Base-by-base conservation (phyloP, 2,113 vertebrate genomes). In the Edolisoma coerulescens region DNA sequence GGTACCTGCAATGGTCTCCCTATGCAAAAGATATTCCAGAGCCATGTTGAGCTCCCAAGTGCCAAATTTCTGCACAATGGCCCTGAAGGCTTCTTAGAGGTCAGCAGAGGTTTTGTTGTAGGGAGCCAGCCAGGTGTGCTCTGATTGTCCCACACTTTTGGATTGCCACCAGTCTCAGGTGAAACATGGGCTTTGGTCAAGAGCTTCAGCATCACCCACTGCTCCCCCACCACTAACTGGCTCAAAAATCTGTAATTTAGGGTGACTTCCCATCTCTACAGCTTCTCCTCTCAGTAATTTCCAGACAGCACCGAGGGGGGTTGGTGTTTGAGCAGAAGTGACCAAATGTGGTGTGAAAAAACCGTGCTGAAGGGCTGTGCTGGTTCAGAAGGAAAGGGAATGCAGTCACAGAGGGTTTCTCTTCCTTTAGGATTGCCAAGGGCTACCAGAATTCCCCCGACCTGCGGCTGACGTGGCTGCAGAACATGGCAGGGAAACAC, bases 401-500 rank as follows among this genome's bases (percentile, higher is more conserved):
- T 32, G 19, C 9, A 64, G 69, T 57, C 35, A 41, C 52, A 54
- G 68, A 52, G 32, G 28, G 47, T 95, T 91, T 91, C 20, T 91
- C 32, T 94, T 65, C 41, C 13, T 76, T 49, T 89, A 99, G 99
- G 97, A 99, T 99, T 80, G 99, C 99, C 16, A 99, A 99, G 87
- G 99, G 99, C 70, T 99, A 99, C 96, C 99, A 99, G 98, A 99
- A 99, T 3, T 99, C 99, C 33, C 99, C 99, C 5, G 99, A 99
- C 93, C 97, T 99, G 87, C 98, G 99, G 5, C 91, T 99, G 84
- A 99, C 99, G 0, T 99, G 99, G 99, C 96, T 99, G 81, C 99
- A 99, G 97, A 99, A 99, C 98, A 99, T 99, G 99, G 99, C 99
- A 8, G 99, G 99, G 53, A 99, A 99, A 65, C 99, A 99, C 94